These are phyloP conservation scores for Callimorpha dominula DNA, from an alignment of 2,888 invertebrate genomes.

Conservation along the genomic window DNA sequence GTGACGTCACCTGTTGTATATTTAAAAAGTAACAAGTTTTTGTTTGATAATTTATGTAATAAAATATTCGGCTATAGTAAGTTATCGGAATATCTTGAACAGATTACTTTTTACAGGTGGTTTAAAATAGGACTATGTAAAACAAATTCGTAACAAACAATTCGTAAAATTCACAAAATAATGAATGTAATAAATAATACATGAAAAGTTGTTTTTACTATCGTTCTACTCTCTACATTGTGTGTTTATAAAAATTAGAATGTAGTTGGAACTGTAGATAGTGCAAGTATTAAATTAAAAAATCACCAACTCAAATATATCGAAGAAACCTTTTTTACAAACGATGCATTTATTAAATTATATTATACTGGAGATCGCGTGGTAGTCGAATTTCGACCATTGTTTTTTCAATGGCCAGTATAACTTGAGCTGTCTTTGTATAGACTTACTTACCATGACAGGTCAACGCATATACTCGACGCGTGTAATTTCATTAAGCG, in stretches of 20 bases:
- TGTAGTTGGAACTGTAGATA: not conserved
- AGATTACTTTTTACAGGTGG: not conserved
- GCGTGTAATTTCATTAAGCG: too few species aligned
- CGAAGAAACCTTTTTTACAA: not conserved
- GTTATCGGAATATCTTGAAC: not conserved
- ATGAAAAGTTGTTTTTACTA: not conserved
- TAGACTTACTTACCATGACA: too few species aligned
- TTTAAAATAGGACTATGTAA: not conserved
- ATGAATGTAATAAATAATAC: too few species aligned
- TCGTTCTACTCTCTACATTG: not conserved
- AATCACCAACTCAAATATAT: not conserved
- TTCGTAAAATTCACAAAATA: not conserved
- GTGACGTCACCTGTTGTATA: constrained; percentile 8
- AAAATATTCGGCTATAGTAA: not conserved
- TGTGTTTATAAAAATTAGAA: not conserved
- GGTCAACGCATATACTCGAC: too few species aligned
- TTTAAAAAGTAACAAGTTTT: constrained; percentile 9
- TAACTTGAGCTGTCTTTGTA: too few species aligned
- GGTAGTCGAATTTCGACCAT: too few species aligned
- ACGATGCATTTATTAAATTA: not conserved
- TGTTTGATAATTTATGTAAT: constrained; percentile 1
- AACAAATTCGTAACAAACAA: not conserved
- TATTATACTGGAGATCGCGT: too few species aligned
- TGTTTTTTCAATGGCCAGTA: too few species aligned
- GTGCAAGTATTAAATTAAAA: not conserved